A percentile compares a stretch with the other conserved stretches of the same genome.
Evolutionary conservation across 2,888 invertebrate species (phyloP).

Genomic region (Lasioglossum figueresi): DNA sequence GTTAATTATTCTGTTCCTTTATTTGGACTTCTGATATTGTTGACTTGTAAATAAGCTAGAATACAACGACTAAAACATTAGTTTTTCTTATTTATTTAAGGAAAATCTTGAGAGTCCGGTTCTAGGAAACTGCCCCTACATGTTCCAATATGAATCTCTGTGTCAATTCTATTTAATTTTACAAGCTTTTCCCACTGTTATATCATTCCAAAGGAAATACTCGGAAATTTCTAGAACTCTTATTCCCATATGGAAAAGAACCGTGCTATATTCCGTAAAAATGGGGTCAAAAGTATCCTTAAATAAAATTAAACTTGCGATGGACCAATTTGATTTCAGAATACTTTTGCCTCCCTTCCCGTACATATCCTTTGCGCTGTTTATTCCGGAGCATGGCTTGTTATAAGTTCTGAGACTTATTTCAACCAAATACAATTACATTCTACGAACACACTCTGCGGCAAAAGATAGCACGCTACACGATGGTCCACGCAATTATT

Average conservation of each 20-base stretch:
- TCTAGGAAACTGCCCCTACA: too few species aligned
- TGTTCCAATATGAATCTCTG: too few species aligned
- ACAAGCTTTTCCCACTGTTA: neutral
- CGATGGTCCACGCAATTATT: neutral
- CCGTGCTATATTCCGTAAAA: neutral
- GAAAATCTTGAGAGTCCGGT: too few species aligned
- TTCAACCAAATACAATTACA: neutral
- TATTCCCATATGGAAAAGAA: neutral
- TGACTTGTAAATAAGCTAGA: too few species aligned
- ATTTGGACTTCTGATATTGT: too few species aligned
- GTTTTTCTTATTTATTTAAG: too few species aligned
- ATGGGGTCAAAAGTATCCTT: conserved; percentile 1
- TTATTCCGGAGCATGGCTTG: neutral
- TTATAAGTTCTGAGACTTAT: conserved; percentile 2
- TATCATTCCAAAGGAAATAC: neutral
- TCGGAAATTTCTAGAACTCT: neutral
- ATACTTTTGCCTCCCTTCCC: neutral
- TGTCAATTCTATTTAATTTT: neutral
- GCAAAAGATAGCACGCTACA: neutral
- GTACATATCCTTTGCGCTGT: neutral
- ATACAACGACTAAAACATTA: too few species aligned
- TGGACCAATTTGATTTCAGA: conserved; percentile 1
- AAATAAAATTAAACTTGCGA: conserved; percentile 2
- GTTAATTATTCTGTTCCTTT: too few species aligned
- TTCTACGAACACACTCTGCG: neutral